Evolutionary conservation across 2,113 vertebrate genomes (phyloP).

Genomic region (Tor tambroides): DNA sequence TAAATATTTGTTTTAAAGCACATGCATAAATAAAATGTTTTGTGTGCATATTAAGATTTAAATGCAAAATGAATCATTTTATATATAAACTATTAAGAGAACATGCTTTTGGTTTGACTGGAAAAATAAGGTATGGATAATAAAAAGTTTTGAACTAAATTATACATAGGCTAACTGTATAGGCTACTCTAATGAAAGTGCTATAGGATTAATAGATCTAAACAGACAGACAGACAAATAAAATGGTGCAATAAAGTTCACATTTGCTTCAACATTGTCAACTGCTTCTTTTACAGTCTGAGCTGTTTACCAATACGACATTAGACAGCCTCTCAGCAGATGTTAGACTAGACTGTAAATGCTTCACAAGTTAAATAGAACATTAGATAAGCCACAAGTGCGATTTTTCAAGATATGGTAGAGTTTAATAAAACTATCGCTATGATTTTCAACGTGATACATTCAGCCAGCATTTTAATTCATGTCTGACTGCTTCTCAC

Average conservation of each 20-base stretch:
- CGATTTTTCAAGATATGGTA: neutral
- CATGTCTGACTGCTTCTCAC: conserved; percentile 61
- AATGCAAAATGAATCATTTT: neutral
- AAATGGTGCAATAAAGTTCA: neutral
- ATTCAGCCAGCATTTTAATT: neutral
- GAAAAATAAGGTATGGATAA: too few species aligned
- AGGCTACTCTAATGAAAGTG: too few species aligned
- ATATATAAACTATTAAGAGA: neutral
- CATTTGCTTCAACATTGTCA: neutral
- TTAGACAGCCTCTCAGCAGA: neutral
- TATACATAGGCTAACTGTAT: too few species aligned
- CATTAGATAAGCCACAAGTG: too few species aligned
- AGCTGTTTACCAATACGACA: neutral
- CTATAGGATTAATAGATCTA: neutral
- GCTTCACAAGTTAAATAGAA: neutral
- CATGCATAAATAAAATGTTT: too few species aligned
- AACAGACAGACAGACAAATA: neutral
- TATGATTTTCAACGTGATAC: neutral
- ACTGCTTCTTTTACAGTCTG: neutral
- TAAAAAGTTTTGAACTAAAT: too few species aligned
- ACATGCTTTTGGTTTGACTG: too few species aligned
- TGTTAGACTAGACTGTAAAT: neutral
- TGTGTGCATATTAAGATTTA: neutral
- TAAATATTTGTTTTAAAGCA: too few species aligned
- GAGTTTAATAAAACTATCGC: too few species aligned